Evolutionary conservation across 2,888 invertebrate genomes (phyloP), one percentile per base, ranked within the genome.

Genomic region (Calephelis perditalis): DNA sequence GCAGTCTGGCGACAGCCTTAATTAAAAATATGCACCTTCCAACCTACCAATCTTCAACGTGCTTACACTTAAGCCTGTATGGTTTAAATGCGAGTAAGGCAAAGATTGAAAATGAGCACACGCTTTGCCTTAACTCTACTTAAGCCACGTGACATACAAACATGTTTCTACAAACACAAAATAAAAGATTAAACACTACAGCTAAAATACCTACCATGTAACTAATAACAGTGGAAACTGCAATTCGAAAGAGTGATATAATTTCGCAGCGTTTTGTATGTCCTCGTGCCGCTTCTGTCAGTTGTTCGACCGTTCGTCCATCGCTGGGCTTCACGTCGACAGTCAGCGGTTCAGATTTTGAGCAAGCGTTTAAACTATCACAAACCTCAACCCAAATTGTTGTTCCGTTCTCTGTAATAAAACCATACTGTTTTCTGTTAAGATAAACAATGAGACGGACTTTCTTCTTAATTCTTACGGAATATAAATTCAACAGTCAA

Each of bases 361-460:
- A 66, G 64, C 84, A 83, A 0, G 82, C 83, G 0, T 76, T 78
- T 2, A 74, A 67, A 0, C 75, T 70, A 65, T 85, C 84, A 44
- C 82, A 84, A 0, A 79, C 78, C 62, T 77, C 76, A 5, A 79
- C 73, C 80, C 78, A 81, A 8, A 82, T 66, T 26, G 67, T 61
- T 10, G 75, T 78, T 9, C 77, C 77, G 0, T 64, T 70, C 26
- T 67, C 82, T 83, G 66, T 7, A 70, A 37, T 58, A 37, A 10
- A 46, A 26, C 56, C 45, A 37, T 10, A n/a, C 7, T 35, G 26
- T 12, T 40, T 40, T 40, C 7, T 40, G 6, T 40, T 26, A 26
- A 26, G 8, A 40, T 40, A 40, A 40, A 8, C 8, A 40, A 4
- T 7, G 7, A 40, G 2, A 40, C 40, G 40, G 40, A 5, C 40